Evolutionary conservation across 2,888 invertebrate genomes (phyloP).

Genomic region (Dynastes maya): DNA sequence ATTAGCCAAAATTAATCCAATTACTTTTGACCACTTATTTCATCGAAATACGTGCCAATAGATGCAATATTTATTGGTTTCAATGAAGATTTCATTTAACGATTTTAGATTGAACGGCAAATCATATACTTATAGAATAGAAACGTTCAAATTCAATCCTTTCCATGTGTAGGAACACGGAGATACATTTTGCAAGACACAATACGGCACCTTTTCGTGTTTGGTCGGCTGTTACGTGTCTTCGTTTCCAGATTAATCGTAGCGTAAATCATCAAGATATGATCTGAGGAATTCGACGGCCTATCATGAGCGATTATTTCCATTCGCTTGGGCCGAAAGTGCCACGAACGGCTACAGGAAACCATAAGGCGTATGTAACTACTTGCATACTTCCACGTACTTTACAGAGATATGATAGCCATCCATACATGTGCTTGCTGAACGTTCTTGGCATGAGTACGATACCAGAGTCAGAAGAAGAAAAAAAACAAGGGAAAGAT

Average conservation of each 20-base stretch:
- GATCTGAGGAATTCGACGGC: slow-evolving; percentile 41
- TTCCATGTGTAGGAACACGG: not conserved
- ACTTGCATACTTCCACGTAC: slow-evolving; percentile 7
- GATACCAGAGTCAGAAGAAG: not conserved
- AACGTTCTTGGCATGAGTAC: not conserved
- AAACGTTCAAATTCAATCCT: not conserved
- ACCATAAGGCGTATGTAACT: slow-evolving; percentile 25
- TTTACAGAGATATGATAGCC: not conserved
- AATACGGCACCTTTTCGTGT: not conserved
- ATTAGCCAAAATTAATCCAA: slow-evolving; percentile 33
- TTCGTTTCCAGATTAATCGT: slow-evolving; percentile 38
- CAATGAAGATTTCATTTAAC: slow-evolving; percentile 20
- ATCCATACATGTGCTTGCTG: not conserved
- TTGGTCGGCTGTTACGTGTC: slow-evolving; percentile 13
- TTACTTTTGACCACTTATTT: slow-evolving; percentile 16
- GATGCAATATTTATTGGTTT: not conserved
- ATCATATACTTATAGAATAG: not conserved
- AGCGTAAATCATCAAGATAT: slow-evolving; percentile 32
- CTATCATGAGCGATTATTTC: slow-evolving; percentile 44
- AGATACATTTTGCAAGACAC: not conserved
- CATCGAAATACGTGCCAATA: slow-evolving; percentile 8
- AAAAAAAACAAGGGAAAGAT: not conserved
- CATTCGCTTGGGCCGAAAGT: slow-evolving; percentile 36
- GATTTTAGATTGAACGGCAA: not conserved
- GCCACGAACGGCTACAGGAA: slow-evolving; percentile 1